phyloP scores from a whole-genome alignment of 2,888 invertebrate genomes.

The Drosophila limbata region DNA sequence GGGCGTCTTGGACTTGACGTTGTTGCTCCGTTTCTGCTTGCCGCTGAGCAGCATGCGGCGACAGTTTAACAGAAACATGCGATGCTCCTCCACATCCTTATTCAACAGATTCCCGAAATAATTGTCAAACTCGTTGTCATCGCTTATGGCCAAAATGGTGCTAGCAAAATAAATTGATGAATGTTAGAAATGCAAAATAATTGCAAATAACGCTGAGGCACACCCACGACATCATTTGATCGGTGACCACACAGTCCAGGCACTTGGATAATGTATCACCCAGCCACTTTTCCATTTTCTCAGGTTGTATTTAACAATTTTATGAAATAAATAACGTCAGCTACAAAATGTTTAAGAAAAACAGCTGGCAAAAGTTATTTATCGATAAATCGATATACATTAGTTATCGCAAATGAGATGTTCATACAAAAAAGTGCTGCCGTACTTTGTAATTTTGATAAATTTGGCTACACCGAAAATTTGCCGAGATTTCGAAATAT shows the following conservation, averaged over 20 bases:
- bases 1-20: slow-evolving; percentile 34
- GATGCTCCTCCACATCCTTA: slow-evolving; percentile 88
- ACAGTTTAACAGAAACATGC: slow-evolving; percentile 88
- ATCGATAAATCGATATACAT: neutral
- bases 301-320: slow-evolving; percentile 3
- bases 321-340: slow-evolving; percentile 30
- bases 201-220: neutral
- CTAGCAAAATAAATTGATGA: slow-evolving; percentile 84
- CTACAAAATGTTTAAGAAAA: slow-evolving; percentile 19
- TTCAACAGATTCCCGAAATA: slow-evolving; percentile 92
- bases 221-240: slow-evolving; percentile 89
- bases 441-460: neutral
- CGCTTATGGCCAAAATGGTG: slow-evolving; percentile 90
- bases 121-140: slow-evolving; percentile 90
- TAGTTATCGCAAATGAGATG: neutral
- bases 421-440: neutral
- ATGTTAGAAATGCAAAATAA: neutral
- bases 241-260: slow-evolving; percentile 89
- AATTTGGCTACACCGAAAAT: neutral
- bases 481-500: neutral
- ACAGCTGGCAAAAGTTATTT: slow-evolving; percentile 6
- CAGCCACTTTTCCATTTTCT: slow-evolving; percentile 89
- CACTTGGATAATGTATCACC: slow-evolving; percentile 88
- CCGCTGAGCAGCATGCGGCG: slow-evolving; percentile 86
- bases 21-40: slow-evolving; percentile 58